These are phyloP conservation scores for Busseola fusca DNA, from an alignment of 2,888 invertebrate species.

Conservation along the genomic window DNA sequence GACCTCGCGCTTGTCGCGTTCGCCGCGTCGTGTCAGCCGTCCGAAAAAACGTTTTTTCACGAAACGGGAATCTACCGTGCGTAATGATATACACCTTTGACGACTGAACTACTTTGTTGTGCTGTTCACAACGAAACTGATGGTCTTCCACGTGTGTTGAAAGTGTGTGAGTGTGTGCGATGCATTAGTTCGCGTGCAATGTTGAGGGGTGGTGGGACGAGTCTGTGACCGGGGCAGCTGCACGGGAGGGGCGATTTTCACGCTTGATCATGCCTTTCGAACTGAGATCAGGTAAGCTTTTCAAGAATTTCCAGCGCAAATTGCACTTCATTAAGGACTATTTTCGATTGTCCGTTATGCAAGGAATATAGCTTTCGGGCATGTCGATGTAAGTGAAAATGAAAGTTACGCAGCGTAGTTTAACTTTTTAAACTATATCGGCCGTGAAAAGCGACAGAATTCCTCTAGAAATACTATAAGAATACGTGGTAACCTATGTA, in stretches of 20 bases:
- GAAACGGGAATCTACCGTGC: slow-evolving; percentile 74
- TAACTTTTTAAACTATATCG: slow-evolving; percentile 44
- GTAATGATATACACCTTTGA: slow-evolving; percentile 72
- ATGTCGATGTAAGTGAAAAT: slow-evolving; percentile 55
- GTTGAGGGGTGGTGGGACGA: slow-evolving; percentile 75
- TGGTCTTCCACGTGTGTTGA: slow-evolving; percentile 66
- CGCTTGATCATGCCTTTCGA: slow-evolving; percentile 87
- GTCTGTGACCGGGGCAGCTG: slow-evolving; percentile 78
- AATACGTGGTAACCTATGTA: slow-evolving; percentile 37
- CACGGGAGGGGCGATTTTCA: slow-evolving; percentile 81
- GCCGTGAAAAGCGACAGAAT: slow-evolving; percentile 37
- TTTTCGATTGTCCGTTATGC: slow-evolving; percentile 48
- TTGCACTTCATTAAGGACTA: slow-evolving; percentile 44
- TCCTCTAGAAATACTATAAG: background rate
- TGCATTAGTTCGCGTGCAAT: slow-evolving; percentile 78
- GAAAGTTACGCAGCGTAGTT: slow-evolving; percentile 46
- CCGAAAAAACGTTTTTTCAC: slow-evolving; percentile 73
- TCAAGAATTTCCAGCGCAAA: slow-evolving; percentile 64
- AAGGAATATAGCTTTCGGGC: slow-evolving; percentile 47
- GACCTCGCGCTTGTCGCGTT: slow-evolving; percentile 79
- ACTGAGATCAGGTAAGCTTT: slow-evolving; percentile 85
- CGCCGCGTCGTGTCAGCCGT: slow-evolving; percentile 78
- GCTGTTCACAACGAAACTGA: slow-evolving; percentile 66
- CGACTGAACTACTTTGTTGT: slow-evolving; percentile 69
- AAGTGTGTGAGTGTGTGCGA: slow-evolving; percentile 75